Percentiles rank a stretch among this genome's conserved stretches.
phyloP scores from a whole-genome alignment of 2,113 vertebrate genomes.

The Onychorhynchus coronatus region DNA sequence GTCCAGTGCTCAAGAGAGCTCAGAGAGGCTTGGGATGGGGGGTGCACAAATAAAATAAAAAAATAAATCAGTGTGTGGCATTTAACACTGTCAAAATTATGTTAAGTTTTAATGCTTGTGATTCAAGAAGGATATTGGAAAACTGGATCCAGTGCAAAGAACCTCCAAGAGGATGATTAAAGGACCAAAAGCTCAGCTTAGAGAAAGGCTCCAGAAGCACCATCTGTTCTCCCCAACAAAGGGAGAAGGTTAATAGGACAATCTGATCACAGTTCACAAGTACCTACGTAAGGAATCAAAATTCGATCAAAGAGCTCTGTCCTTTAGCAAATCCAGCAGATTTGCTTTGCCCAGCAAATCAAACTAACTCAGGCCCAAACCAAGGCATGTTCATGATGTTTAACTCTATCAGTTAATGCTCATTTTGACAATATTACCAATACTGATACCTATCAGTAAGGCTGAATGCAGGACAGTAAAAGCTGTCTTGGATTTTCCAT shows the following conservation, averaged over 20 bases:
- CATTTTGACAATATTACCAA: background rate
- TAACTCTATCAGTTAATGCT: background rate
- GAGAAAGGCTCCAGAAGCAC: conserved; percentile 26
- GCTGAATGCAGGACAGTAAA: background rate
- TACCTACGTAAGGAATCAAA: background rate
- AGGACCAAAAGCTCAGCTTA: conserved; percentile 14
- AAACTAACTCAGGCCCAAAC: background rate
- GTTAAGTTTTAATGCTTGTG: background rate
- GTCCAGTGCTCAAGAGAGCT: background rate
- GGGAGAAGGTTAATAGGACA: conserved; percentile 54
- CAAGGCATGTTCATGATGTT: background rate
- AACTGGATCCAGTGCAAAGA: background rate
- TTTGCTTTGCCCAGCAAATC: no score
- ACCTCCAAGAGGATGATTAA: conserved; percentile 12
- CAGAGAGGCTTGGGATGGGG: background rate
- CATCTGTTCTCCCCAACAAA: conserved; percentile 48
- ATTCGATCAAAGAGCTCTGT: background rate
- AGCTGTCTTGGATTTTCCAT: background rate
- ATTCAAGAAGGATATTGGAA: background rate
- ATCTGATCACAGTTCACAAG: conserved; percentile 44
- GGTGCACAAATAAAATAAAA: background rate
- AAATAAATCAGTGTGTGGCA: background rate
- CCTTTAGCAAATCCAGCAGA: background rate
- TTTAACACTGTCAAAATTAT: background rate
- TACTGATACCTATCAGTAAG: background rate